Percentiles rank a stretch among this genome's conserved stretches.
Conservation (phyloP, 2,113 vertebrate genomes). For the Muntiacus muntjak region DNA sequence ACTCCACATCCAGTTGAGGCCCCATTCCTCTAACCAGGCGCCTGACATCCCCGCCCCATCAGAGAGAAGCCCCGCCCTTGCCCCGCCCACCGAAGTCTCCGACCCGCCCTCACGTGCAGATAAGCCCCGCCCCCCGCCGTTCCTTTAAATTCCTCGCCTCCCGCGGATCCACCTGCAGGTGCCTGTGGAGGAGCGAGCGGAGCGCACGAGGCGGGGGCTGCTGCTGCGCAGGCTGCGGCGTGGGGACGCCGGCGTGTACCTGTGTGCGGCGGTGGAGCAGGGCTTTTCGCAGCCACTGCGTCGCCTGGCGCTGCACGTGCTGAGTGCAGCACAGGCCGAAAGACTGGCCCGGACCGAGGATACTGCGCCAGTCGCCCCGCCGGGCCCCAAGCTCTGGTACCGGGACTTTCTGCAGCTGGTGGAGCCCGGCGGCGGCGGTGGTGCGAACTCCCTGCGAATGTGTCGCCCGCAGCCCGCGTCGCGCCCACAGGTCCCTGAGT, state of each 20-base stretch:
- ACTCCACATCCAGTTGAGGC: not conserved
- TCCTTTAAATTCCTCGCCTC: not conserved
- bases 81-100: not conserved
- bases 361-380: conserved; percentile 42
- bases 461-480: conserved; percentile 82
- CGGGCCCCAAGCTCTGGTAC: conserved; percentile 92
- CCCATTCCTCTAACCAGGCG: not conserved
- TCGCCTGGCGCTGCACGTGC: conserved; percentile 88
- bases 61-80: not conserved
- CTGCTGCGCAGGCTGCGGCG: conserved; percentile 88
- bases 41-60: not conserved
- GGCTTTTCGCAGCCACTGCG: conserved; percentile 93
- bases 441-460: conserved; percentile 81
- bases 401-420: conserved; percentile 96
- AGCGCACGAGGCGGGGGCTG: conserved; percentile 86
- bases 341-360: conserved; percentile 63
- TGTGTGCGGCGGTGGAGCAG: conserved; percentile 91
- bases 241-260: conserved; percentile 87
- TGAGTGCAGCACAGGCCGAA: conserved; percentile 79
- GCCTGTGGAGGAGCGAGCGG: conserved; percentile 84
- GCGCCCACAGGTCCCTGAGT: conserved; percentile 75
- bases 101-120: not conserved
- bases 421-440: conserved; percentile 89
- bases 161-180: conserved; percentile 77
- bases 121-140: not conserved